Conservation (phyloP, 23 tunicate genomes). For the Trididemnum clinides region DNA sequence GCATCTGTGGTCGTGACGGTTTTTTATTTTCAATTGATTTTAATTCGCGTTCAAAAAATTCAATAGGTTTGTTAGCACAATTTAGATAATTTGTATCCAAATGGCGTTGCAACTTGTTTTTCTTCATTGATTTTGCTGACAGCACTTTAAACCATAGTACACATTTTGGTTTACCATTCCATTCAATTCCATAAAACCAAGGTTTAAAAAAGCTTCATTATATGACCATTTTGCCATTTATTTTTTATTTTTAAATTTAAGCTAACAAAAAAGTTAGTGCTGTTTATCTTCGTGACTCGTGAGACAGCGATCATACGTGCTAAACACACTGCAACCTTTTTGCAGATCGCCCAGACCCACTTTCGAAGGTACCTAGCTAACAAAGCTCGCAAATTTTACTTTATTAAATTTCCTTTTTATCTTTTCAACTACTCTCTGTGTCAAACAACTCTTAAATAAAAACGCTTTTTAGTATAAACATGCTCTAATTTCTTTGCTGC, state of each 20-base stretch:
- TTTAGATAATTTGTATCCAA: too few species aligned
- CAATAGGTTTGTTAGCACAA: too few species aligned
- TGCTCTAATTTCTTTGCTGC: not conserved
- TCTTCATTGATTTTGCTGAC: too few species aligned
- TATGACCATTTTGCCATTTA: not conserved
- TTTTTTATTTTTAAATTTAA: not conserved
- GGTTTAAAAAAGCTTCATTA: not conserved
- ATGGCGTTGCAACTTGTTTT: too few species aligned
- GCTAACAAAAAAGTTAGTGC: not conserved
- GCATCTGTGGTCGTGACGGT: too few species aligned
- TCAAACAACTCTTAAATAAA: not conserved
- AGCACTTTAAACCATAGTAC: too few species aligned
- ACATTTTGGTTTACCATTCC: not conserved
- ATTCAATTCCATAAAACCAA: not conserved
- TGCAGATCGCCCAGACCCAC: not conserved
- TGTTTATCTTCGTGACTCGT: not conserved
- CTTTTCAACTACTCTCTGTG: not conserved
- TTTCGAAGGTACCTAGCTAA: not conserved
- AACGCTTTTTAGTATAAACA: not conserved
- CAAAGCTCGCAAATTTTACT: not conserved
- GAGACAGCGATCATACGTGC: not conserved
- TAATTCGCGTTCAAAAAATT: too few species aligned
- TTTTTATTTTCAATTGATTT: too few species aligned
- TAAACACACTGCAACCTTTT: not conserved
- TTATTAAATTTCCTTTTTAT: not conserved